Base-by-base conservation (phyloP, 1,140 invertebrate genomes). In the Diachasma alloeum region DNA sequence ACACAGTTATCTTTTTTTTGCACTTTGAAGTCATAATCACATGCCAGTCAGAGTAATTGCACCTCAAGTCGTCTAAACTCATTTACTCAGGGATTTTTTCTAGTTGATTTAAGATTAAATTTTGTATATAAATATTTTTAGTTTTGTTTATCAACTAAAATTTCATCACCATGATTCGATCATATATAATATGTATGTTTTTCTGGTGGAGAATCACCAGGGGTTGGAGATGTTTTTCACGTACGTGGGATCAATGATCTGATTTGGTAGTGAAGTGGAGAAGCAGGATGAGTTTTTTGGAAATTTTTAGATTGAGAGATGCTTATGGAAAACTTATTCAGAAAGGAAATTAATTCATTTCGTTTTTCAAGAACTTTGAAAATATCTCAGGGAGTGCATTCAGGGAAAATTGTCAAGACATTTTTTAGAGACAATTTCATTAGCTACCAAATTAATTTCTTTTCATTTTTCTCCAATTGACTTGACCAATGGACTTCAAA, bases 1-100 rank as follows among this genome's bases (percentile, higher is more conserved):
- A 53, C 48, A 53, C 48, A 53, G 17, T 53, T 19, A 53, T 42
- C 9, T 42, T 42, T 42, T 42, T 82, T 87, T 89, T 87, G 83
- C 84, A 86, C 82, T 87, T 87, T 83, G 88, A 87, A 87, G 87
- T 88, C 85, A 87, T 80, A 86, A 88, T 89, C 86, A 89, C 86
- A 88, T 87, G 77, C 83, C 82, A 88, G 81, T 86, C 81, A 42
- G 39, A 42, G 39, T 42, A 82, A 84, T 86, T 84, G 82, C 84
- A 85, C 82, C 81, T 79, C 63, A 81, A 42, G 39, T 42, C n/a
- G 11, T 10, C n/a, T 39, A 44, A 22, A n/a, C 72, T 53, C 15
- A 48, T 46, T 68, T 68, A 19, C 6, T 39, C 46, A 53, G 39
- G 4, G 22, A 42, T 70, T 46, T 31, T 17, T 36, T n/a, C 44